Percentiles rank a stretch among this genome's conserved stretches.
Evolutionary conservation across 2,888 invertebrate genomes (phyloP).

Genomic region (Artemia sinica): DNA sequence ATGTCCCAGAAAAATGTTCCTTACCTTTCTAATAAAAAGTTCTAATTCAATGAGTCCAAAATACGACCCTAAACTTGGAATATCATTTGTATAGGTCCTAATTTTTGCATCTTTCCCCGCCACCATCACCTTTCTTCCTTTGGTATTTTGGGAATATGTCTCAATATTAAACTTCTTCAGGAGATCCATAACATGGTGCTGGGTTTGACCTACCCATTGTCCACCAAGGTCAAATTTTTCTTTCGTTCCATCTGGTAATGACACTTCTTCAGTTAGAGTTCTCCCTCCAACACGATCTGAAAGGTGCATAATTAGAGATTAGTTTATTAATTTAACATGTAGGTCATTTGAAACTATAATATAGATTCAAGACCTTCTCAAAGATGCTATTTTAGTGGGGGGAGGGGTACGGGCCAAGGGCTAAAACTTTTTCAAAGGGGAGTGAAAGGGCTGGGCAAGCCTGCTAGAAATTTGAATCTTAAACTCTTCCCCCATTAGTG

Average conservation of each 20-base stretch:
- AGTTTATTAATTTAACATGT: neutral
- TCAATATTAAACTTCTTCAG: constrained; percentile 31
- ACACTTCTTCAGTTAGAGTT: constrained; percentile 28
- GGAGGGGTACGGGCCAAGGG: no score
- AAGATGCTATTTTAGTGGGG: no score
- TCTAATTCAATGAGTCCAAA: constrained; percentile 24
- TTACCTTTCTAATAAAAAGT: constrained; percentile 27
- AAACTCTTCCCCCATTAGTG: no score
- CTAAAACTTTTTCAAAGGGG: no score
- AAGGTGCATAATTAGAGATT: neutral
- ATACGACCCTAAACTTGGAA: constrained; percentile 24
- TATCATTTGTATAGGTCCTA: constrained; percentile 23
- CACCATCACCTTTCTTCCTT: constrained; percentile 27
- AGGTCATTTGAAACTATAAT: no score
- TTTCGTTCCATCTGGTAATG: constrained; percentile 27
- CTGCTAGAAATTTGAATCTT: no score
- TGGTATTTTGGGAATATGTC: constrained; percentile 28
- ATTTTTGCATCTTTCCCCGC: constrained; percentile 24
- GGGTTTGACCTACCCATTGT: constrained; percentile 33
- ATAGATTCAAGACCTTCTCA: no score
- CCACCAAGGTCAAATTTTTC: constrained; percentile 32
- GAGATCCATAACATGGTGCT: constrained; percentile 31
- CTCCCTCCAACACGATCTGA: constrained; percentile 34
- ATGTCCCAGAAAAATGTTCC: constrained; percentile 9
- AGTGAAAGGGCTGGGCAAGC: no score